Evolutionary conservation across 1,140 invertebrate species (phyloP).

Genomic region (Melitaea cinxia): DNA sequence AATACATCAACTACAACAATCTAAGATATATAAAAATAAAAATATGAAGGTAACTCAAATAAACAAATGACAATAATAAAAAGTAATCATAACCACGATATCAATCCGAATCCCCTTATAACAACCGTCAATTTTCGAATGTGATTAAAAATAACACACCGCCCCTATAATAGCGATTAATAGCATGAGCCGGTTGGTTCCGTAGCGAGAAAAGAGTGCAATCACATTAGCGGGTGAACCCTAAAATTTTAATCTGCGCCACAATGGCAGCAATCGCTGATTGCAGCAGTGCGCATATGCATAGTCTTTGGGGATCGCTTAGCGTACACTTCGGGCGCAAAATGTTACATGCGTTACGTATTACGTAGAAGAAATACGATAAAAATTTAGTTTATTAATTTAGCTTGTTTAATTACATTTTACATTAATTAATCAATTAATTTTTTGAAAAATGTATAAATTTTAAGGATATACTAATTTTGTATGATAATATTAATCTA

Average conservation of each 20-base stretch:
- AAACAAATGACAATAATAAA: too few relatives aligned
- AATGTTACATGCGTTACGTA: too few relatives aligned
- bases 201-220: conserved; percentile 70
- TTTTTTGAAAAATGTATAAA: too few relatives aligned
- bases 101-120: conserved; percentile 10
- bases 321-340: conserved; percentile 53
- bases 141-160: conserved; percentile 72
- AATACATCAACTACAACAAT: too few relatives aligned
- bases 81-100: too few relatives aligned
- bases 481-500: too few relatives aligned
- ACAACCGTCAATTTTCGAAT: conserved; percentile 50
- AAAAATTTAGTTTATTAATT: too few relatives aligned
- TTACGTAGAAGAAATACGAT: not conserved
- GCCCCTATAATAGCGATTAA: conserved; percentile 66
- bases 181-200: conserved; percentile 60
- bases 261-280: conserved; percentile 78
- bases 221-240: conserved; percentile 80
- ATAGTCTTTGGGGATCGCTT: conserved; percentile 79
- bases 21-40: too few relatives aligned
- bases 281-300: conserved; percentile 78
- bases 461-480: too few relatives aligned
- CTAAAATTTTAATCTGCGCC: conserved; percentile 80
- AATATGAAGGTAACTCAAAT: too few relatives aligned
- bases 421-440: too few relatives aligned
- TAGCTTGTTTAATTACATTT: too few relatives aligned